Conservation (phyloP, 1,140 invertebrate genomes). For the Polyergus mexicanus region DNA sequence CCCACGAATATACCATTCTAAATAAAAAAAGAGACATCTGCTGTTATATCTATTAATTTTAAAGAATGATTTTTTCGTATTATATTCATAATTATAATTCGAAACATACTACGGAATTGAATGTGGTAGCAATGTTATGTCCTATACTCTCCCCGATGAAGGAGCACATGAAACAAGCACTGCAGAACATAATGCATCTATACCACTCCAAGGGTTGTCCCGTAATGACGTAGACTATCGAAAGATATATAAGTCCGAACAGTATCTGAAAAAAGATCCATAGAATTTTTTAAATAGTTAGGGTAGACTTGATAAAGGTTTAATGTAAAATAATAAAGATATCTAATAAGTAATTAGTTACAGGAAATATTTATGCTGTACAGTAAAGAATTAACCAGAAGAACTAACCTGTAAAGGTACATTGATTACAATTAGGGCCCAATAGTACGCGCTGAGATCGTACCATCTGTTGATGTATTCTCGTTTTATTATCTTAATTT, state of each 20-base stretch:
- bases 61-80: background rate
- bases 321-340: background rate
- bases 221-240: constrained; percentile 94
- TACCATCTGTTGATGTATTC: constrained; percentile 99
- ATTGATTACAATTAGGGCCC: constrained; percentile 92
- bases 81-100: background rate
- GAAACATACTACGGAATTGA: constrained; percentile 91
- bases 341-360: background rate
- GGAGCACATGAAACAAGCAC: constrained; percentile 89
- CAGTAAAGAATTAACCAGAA: background rate
- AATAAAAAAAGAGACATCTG: constrained; percentile 71
- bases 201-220: constrained; percentile 93
- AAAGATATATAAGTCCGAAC: constrained; percentile 92
- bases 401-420: constrained; percentile 89
- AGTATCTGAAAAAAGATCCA: constrained; percentile 88
- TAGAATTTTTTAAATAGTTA: background rate
- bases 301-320: background rate
- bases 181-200: constrained; percentile 91
- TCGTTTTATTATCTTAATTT: constrained; percentile 94
- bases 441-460: constrained; percentile 95
- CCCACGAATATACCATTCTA: constrained; percentile 94
- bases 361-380: background rate
- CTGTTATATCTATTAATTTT: background rate
- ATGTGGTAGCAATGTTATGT: constrained; percentile 89
- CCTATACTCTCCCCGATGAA: constrained; percentile 93